Percentiles rank a stretch among this genome's conserved stretches.
These are phyloP conservation scores for Psittacara wagleri DNA, from an alignment of 2,113 vertebrate genomes.

Conservation along the genomic window DNA sequence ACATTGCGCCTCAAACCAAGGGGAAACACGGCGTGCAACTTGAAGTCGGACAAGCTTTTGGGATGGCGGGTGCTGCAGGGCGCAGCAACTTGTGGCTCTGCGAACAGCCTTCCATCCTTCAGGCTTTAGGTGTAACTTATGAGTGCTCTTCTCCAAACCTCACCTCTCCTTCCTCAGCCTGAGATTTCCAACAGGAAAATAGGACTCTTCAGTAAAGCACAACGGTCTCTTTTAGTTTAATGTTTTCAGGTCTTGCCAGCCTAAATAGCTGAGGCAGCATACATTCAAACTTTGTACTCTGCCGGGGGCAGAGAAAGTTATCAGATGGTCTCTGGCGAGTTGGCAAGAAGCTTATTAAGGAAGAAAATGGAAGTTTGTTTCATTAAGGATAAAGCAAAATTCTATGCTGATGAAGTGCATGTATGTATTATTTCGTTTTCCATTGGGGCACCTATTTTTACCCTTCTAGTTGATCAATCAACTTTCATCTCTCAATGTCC, in stretches of 20 bases:
- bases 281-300: not conserved
- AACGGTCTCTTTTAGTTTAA: not conserved
- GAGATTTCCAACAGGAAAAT: not conserved
- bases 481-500: not conserved
- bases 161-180: not conserved
- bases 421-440: not conserved
- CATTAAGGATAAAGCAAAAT: not conserved
- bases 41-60: not conserved
- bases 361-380: not conserved
- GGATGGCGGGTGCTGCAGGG: not conserved
- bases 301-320: rapidly evolving
- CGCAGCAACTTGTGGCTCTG: not conserved
- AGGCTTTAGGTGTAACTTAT: rapidly evolving
- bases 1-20: not conserved
- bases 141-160: not conserved
- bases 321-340: rapidly evolving
- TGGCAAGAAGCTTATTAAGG: not conserved
- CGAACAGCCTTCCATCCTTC: not conserved
- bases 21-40: rapidly evolving
- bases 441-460: not conserved
- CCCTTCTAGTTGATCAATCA: not conserved
- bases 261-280: rapidly evolving
- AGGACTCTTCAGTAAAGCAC: not conserved
- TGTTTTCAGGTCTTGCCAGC: not conserved
- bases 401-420: not conserved